Percentiles rank a stretch among this genome's conserved stretches.
These are phyloP conservation scores for Protaetia brevitarsis DNA, from an alignment of 1,140 invertebrate species.

Conservation along the genomic window DNA sequence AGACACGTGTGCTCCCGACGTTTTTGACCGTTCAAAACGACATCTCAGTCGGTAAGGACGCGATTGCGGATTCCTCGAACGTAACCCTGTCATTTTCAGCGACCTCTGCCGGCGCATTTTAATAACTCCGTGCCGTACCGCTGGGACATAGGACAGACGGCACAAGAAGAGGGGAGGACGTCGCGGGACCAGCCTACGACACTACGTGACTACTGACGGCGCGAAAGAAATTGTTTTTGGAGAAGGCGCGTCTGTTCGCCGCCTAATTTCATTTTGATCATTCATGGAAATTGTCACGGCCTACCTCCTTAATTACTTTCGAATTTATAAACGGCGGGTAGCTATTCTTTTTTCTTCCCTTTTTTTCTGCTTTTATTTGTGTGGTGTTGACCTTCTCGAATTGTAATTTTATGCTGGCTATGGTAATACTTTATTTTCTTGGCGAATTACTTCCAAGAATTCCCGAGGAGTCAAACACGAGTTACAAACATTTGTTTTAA, in stretches of 20 bases:
- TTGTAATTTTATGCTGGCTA: too few relatives aligned
- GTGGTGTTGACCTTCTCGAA: not conserved
- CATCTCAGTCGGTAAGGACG: not conserved
- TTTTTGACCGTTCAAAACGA: not conserved
- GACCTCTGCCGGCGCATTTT: constrained; percentile 12
- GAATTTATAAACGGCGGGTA: not conserved
- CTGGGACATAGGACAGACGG: not conserved
- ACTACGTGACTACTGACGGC: not conserved
- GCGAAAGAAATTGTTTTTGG: too few relatives aligned
- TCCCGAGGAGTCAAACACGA: too few relatives aligned
- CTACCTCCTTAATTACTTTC: constrained; percentile 8
- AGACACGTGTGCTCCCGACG: not conserved
- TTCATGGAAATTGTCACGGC: not conserved
- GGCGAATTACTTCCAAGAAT: too few relatives aligned
- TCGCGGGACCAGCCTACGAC: not conserved
- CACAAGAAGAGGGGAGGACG: not conserved
- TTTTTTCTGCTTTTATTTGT: not conserved
- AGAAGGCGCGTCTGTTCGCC: too few relatives aligned
- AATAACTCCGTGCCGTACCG: not conserved
- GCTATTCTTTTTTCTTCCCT: too few relatives aligned
- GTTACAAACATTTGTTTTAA: too few relatives aligned
- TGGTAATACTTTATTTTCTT: too few relatives aligned
- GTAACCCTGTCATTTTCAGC: constrained; percentile 6
- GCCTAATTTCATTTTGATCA: constrained; percentile 13
- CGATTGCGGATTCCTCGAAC: not conserved